These are phyloP conservation scores for Phoronis australis DNA, from an alignment of 2,888 invertebrate species.

Conservation along the genomic window DNA sequence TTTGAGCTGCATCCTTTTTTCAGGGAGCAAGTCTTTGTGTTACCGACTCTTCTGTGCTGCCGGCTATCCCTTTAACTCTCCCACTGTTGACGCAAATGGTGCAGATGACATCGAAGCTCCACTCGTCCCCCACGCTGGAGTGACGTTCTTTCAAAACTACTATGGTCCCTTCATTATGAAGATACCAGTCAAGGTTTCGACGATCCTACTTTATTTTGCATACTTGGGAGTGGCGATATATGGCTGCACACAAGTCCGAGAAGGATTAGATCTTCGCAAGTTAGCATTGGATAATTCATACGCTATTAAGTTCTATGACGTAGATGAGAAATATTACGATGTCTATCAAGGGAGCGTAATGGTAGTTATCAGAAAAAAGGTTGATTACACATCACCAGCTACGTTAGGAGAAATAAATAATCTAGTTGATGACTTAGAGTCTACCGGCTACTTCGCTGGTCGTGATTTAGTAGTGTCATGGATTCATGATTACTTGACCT, in stretches of 20 bases:
- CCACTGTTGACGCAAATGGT: too few relatives aligned
- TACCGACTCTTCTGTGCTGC: too few relatives aligned
- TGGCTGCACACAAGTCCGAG: background rate
- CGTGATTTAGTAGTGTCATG: too few relatives aligned
- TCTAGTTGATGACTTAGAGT: background rate
- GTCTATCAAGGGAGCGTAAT: background rate
- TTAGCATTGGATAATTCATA: background rate
- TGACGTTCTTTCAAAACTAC: background rate
- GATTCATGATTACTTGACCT: slow-evolving; percentile 8
- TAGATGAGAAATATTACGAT: background rate
- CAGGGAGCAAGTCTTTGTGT: too few relatives aligned
- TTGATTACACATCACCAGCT: background rate
- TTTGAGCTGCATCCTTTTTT: too few relatives aligned
- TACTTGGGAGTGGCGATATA: background rate
- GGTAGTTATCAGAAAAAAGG: background rate
- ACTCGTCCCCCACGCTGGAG: too few relatives aligned
- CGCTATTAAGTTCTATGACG: background rate
- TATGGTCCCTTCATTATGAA: background rate
- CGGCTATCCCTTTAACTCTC: too few relatives aligned
- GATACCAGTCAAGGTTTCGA: background rate
- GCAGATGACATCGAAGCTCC: too few relatives aligned
- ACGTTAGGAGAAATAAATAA: background rate
- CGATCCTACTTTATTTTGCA: background rate
- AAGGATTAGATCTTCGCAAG: background rate
- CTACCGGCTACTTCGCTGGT: slow-evolving; percentile 56